Evolutionary conservation across 2,888 invertebrate species (phyloP).

Genomic region (Chalcis sispes): DNA sequence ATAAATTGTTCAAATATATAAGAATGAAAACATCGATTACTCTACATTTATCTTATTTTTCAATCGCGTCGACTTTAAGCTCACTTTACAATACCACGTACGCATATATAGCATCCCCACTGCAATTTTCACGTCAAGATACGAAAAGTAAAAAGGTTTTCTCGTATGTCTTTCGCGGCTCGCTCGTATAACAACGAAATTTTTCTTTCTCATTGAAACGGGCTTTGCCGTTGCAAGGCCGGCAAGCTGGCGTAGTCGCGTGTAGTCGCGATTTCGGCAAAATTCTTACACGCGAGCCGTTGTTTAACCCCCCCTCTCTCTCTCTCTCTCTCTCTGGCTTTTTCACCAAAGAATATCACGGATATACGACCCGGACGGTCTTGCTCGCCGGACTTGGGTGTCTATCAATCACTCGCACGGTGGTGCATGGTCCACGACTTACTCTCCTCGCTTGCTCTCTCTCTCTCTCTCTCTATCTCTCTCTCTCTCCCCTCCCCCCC

Average conservation of each 20-base stretch:
- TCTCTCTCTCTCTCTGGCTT: neutral
- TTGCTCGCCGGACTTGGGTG: conserved; percentile 59
- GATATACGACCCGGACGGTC: conserved; percentile 14
- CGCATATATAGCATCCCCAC: too few species aligned
- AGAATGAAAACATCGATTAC: too few species aligned
- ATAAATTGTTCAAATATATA: too few species aligned
- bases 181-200: too few species aligned
- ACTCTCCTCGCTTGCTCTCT: too few species aligned
- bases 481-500: conserved; percentile 50
- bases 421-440: conserved; percentile 50
- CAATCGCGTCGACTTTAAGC: too few species aligned
- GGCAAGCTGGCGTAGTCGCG: too few species aligned
- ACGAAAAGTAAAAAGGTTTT: neutral
- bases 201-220: too few species aligned
- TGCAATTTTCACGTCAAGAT: conserved; percentile 23
- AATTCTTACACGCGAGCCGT: conserved; percentile 44
- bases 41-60: too few species aligned
- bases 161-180: neutral
- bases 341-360: neutral
- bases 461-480: conserved; percentile 50
- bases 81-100: too few species aligned
- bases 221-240: too few species aligned
- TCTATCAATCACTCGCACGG: conserved; percentile 72
- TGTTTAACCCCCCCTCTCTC: conserved; percentile 4
- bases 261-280: too few species aligned